phyloP scores from a whole-genome alignment of 2,888 invertebrate species.

The Hoplodrina ambigua region DNA sequence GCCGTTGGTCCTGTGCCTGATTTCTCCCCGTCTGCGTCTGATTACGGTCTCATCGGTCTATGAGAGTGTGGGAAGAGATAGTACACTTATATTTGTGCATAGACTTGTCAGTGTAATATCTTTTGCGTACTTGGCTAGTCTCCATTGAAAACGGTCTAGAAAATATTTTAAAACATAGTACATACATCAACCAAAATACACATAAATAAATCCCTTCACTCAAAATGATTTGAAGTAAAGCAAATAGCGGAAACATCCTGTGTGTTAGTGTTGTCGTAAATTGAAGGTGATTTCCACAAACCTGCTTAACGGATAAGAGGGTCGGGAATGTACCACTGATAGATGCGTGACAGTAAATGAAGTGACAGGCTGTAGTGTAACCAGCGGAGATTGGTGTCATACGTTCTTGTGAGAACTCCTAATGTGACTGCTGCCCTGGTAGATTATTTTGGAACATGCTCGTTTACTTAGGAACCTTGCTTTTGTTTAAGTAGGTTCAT shows the following conservation, averaged over 20 bases:
- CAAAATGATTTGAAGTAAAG: not conserved
- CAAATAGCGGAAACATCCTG: constrained; percentile 3
- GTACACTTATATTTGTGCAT: too few relatives aligned
- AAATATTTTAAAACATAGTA: too few relatives aligned
- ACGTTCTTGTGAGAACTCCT: constrained; percentile 16
- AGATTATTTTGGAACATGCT: constrained; percentile 22
- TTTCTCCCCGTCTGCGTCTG: too few relatives aligned
- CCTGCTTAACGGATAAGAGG: constrained; percentile 33
- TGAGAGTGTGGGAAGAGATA: too few relatives aligned
- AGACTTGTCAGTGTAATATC: too few relatives aligned
- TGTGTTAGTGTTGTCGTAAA: constrained; percentile 8
- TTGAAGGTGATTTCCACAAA: constrained; percentile 19
- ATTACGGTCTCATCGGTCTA: too few relatives aligned
- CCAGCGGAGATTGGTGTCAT: constrained; percentile 23
- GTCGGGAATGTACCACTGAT: constrained; percentile 5
- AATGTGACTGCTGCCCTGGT: constrained; percentile 27
- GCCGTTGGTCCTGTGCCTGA: too few relatives aligned
- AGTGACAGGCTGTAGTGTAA: constrained; percentile 32
- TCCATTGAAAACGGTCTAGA: too few relatives aligned
- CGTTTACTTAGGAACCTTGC: not conserved
- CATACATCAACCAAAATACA: too few relatives aligned
- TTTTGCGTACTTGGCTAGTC: too few relatives aligned
- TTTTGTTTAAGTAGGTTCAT: not conserved
- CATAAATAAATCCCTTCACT: not conserved
- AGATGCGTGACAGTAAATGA: constrained; percentile 22